phyloP scores from a whole-genome alignment of 2,113 vertebrate genomes.

The Perognathus longimembris region DNA sequence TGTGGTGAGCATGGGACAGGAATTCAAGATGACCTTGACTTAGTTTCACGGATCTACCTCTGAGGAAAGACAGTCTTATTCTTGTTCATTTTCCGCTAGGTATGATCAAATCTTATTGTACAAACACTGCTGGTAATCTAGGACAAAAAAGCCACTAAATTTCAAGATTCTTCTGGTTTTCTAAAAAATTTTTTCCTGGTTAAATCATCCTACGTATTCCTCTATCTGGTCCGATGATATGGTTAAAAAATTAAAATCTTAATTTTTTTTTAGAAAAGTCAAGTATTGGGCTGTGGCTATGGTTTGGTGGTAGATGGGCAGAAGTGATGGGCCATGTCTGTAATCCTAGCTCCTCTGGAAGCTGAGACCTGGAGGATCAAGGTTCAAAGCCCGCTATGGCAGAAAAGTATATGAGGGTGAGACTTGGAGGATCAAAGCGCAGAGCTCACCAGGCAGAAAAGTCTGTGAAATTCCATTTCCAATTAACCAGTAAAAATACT shows the following conservation, averaged over 20 bases:
- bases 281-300: background rate
- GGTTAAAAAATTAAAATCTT: constrained; percentile 30
- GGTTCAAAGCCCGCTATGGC: too few relatives aligned
- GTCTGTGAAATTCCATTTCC: too few relatives aligned
- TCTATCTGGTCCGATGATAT: background rate
- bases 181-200: background rate
- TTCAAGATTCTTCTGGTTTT: too few relatives aligned
- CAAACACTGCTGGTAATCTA: background rate
- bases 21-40: background rate
- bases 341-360: too few relatives aligned
- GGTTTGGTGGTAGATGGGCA: too few relatives aligned
- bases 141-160: background rate
- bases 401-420: too few relatives aligned
- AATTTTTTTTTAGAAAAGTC: background rate
- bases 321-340: too few relatives aligned
- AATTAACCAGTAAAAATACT: too few relatives aligned
- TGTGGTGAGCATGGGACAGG: background rate
- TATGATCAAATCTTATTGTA: background rate
- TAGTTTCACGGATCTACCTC: background rate
- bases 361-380: too few relatives aligned
- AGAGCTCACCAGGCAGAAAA: too few relatives aligned
- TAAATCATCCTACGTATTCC: background rate
- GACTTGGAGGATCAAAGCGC: too few relatives aligned
- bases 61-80: background rate
- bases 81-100: background rate